phyloP scores from a whole-genome alignment of 2,888 invertebrate genomes.

The Zhuqinia jingwanae region DNA sequence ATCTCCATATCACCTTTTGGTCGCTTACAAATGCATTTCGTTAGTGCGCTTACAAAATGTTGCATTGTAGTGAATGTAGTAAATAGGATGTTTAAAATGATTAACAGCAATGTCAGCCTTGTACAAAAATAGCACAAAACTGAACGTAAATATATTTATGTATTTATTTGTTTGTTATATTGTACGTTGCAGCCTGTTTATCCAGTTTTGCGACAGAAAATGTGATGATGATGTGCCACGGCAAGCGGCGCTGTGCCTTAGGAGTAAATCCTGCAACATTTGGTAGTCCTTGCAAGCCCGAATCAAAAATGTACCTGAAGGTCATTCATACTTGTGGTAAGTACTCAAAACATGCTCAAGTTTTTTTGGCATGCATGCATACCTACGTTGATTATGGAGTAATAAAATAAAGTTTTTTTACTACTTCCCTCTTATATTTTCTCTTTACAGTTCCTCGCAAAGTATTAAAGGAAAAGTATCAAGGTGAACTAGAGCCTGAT shows the following conservation, averaged over 20 bases:
- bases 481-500: slow-evolving; percentile 89
- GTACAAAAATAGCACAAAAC: neutral
- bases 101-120: too few species aligned
- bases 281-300: slow-evolving; percentile 89
- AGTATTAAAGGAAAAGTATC: slow-evolving; percentile 91
- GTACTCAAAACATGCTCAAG: slow-evolving; percentile 80
- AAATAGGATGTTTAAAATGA: too few species aligned
- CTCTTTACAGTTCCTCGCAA: slow-evolving; percentile 88
- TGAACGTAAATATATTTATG: neutral
- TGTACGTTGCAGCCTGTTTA: slow-evolving; percentile 87
- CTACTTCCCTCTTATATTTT: neutral
- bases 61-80: neutral
- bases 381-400: neutral
- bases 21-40: too few species aligned
- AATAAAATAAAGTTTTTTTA: too few species aligned
- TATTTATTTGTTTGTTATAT: neutral
- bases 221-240: slow-evolving; percentile 93
- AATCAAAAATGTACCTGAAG: slow-evolving; percentile 90
- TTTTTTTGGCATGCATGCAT: neutral
- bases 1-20: too few species aligned
- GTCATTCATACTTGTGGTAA: slow-evolving; percentile 94
- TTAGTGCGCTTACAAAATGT: too few species aligned
- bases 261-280: slow-evolving; percentile 91
- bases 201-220: slow-evolving; percentile 95
- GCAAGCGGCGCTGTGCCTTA: slow-evolving; percentile 89